These are phyloP conservation scores for Copidosoma aretas DNA, from an alignment of 2,888 invertebrate genomes.

Conservation along the genomic window DNA sequence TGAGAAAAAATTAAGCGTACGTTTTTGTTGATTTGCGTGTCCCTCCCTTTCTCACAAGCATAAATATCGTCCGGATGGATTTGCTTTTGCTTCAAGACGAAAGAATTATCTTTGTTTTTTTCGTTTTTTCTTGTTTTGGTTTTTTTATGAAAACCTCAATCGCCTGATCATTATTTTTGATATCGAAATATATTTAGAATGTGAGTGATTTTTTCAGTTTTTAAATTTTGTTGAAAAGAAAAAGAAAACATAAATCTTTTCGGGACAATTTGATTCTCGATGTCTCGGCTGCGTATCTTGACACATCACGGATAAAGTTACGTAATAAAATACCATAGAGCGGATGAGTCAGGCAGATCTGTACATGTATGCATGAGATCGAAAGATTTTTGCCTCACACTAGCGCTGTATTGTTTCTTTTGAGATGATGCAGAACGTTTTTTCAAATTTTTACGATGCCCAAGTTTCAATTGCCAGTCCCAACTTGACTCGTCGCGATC, in stretches of 20 bases:
- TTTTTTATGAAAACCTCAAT: not conserved
- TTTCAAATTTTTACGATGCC: no score
- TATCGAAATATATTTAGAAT: not conserved
- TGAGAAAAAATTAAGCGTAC: not conserved
- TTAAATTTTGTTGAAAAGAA: not conserved
- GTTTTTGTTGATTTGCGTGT: no score
- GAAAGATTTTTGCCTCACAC: not conserved
- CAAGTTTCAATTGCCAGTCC: no score
- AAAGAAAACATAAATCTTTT: not conserved
- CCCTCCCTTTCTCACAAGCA: no score
- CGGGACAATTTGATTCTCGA: conserved; percentile 8
- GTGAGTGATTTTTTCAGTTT: not conserved
- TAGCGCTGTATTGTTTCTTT: no score
- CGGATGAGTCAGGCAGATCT: conserved; percentile 12
- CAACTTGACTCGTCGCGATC: no score
- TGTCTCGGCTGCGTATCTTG: not conserved
- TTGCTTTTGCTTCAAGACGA: not conserved
- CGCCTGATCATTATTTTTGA: not conserved
- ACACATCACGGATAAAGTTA: conserved; percentile 4
- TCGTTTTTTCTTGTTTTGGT: not conserved
- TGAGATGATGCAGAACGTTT: no score
- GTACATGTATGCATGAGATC: not conserved
- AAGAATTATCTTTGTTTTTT: not conserved
- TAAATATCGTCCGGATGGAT: not conserved
- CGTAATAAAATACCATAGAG: conserved; percentile 21